Evolutionary conservation across 1,140 invertebrate species (phyloP).

Genomic region (Drosophila pandora): DNA sequence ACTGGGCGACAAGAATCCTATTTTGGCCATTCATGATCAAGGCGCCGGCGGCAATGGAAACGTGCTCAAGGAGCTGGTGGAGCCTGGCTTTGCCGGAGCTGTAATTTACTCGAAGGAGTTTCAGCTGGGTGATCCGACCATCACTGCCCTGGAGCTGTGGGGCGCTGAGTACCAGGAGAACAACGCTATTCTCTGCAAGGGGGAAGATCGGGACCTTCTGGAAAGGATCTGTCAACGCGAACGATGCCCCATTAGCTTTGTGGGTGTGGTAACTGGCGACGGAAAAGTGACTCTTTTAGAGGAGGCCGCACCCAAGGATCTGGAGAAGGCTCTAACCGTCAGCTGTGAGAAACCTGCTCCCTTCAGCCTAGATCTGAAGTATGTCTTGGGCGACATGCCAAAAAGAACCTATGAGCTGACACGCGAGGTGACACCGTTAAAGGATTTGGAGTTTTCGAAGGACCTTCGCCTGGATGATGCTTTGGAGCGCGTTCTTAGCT

Average conservation of each 20-base stretch:
- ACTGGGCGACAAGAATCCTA: slow-evolving; percentile 92
- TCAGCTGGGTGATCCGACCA: slow-evolving; percentile 96
- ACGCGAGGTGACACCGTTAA: slow-evolving; percentile 21
- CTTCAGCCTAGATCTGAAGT: slow-evolving; percentile 94
- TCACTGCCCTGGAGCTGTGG: slow-evolving; percentile 97
- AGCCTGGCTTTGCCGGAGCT: slow-evolving; percentile 92
- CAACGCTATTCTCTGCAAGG: slow-evolving; percentile 92
- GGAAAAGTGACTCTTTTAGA: slow-evolving; percentile 92
- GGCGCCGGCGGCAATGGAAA: slow-evolving; percentile 99
- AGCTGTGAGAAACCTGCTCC: slow-evolving; percentile 67
- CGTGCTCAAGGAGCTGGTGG: slow-evolving; percentile 97
- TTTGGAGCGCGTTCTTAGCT: slow-evolving; percentile 91
- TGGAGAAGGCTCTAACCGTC: slow-evolving; percentile 74
- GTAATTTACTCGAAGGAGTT: slow-evolving; percentile 95
- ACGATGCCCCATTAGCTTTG: slow-evolving; percentile 96
- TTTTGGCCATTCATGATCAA: slow-evolving; percentile 87
- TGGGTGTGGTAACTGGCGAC: slow-evolving; percentile 95
- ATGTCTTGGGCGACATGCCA: slow-evolving; percentile 91
- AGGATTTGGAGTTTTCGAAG: slow-evolving; percentile 22
- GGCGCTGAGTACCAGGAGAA: slow-evolving; percentile 99
- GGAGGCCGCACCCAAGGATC: slow-evolving; percentile 84
- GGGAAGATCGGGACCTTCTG: slow-evolving; percentile 87
- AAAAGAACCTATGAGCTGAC: slow-evolving; percentile 85
- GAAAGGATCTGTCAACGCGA: slow-evolving; percentile 92
- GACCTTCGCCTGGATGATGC: slow-evolving; percentile 86